Base-by-base conservation (phyloP, 2,797 vertebrate genomes). In the Pterois miles region DNA sequence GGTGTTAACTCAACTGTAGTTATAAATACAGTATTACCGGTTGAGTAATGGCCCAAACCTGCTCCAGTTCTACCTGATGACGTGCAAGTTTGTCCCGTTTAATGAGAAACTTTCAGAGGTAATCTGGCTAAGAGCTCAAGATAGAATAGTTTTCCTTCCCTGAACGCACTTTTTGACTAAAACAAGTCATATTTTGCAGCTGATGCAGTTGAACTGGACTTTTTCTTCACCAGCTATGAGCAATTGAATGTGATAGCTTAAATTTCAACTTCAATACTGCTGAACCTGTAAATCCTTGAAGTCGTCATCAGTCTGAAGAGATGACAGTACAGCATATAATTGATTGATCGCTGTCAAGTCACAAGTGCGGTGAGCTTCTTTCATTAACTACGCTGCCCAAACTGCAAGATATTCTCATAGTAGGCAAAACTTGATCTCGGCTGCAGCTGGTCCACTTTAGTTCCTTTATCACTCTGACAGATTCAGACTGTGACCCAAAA, bases 101-200 rank as follows among this genome's bases (percentile, higher is more conserved):
- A 74, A 66, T 34, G 10, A 69, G 65, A 80, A 76, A 36, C 34
- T 16, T 38, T 67, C n/a, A n/a, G n/a, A n/a, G 43, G 57, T 64
- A 16, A 66, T 67, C 72, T 46, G 34, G 48, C 63, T 71, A 36
- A 78, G 22, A 62, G 73, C 31, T 86, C 38, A 63, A 68, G n/a
- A 71, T 8, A 25, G 22, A 74, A 7, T 3, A 50, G 29, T 85
- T 80, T 69, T 74, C 46, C 33, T 81, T 80, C 57, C 53, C 72
- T 71, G 38, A 84, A 90, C 85, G 91, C 88, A 91, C 85, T 91
- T 93, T 91, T 78, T 77, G n/a, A 58, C 40, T 52, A 63, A 64
- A 73, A 63, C 18, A 59, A 66, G 62, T 72, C n/a, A 43, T 63
- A 63, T 78, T 53, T 81, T 86, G 81, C 58, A 77, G 52, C 65